Evolutionary conservation across 2,888 invertebrate genomes (phyloP), one percentile per base, ranked within the genome.

Genomic region (Dryobotodes eremita): DNA sequence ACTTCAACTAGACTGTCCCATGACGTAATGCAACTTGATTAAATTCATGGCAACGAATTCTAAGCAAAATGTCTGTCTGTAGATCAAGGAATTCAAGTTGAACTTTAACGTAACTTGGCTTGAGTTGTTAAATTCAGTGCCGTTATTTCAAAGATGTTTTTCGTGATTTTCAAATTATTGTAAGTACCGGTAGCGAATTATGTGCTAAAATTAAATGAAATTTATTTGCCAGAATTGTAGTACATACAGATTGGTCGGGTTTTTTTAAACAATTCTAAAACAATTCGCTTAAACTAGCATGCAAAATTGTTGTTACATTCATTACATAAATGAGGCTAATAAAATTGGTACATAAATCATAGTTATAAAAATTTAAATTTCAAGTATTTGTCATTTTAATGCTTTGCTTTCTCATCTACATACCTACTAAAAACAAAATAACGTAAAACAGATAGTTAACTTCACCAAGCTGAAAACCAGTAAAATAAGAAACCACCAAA

Each of bases 1-100:
- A 82, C 61, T 75, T 66, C 64, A 65, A 31, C 48, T 46, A 73
- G 20, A 26, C 59, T 59, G 71, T 42, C 26, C 65, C 64, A 65
- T 84, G 77, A 75, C 74, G 50, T 73, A 70, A 77, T 66, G 53
- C 36, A 70, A 83, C 26, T 77, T 77, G 46, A 83, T 80, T 80
- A 77, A 53, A 77, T 59, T 70, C 59, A 65, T 69, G 31, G 11
- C 48, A 11, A 61, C 5, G 55, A 11, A 75, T 68, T 15, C 17
- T 42, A 20, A 68, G 31, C 31, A 15, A 36, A 20, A 50, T 20
- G 42, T 59, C 20, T 6, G 26, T 26, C 4, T 75, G 8, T 26
- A 55, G 36, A 66, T 78, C 26, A 77, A 48, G 26, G 23, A 77
- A 77, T 48, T 17, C 20, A 36, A 36, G n/a, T 46, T 13, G 23